phyloP scores from a whole-genome alignment of 2,797 vertebrate genomes.

The Lepilemur septentrionalis region DNA sequence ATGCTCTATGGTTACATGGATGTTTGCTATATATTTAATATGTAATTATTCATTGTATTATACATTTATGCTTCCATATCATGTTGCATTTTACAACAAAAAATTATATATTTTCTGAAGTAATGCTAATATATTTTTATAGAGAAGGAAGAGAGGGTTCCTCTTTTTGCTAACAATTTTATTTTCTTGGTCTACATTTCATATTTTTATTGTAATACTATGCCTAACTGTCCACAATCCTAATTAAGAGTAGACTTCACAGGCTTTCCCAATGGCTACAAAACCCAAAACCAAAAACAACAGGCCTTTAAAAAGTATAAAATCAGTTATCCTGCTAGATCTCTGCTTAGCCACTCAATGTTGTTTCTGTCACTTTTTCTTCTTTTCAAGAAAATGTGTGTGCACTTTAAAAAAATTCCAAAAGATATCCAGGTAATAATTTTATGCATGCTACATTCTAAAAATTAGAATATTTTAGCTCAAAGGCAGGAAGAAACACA shows the following conservation, averaged over 20 bases:
- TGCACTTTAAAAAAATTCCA: not conserved
- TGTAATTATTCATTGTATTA: constrained; percentile 9
- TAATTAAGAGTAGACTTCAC: constrained; percentile 3
- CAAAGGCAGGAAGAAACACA: not conserved
- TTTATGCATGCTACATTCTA: not conserved
- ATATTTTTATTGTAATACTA: constrained; percentile 23
- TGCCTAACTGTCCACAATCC: constrained; percentile 26
- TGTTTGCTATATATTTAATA: not conserved
- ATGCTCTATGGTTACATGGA: not conserved
- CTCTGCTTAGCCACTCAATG: not conserved
- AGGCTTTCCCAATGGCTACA: not conserved
- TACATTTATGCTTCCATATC: not conserved
- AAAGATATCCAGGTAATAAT: not conserved
- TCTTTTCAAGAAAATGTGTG: constrained; percentile 23
- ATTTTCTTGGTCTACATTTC: constrained; percentile 10
- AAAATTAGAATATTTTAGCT: not conserved
- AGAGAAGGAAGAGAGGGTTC: not conserved
- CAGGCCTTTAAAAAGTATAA: not conserved
- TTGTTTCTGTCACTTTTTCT: not conserved
- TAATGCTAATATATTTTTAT: not conserved
- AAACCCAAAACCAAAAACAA: not conserved
- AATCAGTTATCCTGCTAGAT: not conserved
- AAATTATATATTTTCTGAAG: constrained; percentile 32
- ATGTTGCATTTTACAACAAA: not conserved
- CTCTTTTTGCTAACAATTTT: constrained; percentile 23